Conservation (phyloP, 2,113 vertebrate genomes). For the Crotalus tigris region DNA sequence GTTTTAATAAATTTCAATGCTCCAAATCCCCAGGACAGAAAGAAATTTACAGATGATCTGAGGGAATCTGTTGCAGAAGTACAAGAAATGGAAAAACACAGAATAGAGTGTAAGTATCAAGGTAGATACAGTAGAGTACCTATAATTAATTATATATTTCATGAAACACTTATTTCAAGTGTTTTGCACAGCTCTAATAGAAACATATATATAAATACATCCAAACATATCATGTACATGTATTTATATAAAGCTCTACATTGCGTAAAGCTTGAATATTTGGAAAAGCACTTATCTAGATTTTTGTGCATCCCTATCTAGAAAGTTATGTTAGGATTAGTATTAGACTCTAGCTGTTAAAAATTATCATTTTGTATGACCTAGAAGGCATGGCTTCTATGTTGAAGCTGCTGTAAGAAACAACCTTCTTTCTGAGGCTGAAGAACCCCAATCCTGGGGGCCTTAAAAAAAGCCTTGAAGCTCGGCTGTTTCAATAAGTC, state of each 20-base stretch:
- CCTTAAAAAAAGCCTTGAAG: not conserved
- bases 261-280: not conserved
- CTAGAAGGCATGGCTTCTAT: not conserved
- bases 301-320: not conserved
- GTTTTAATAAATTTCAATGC: constrained; percentile 98
- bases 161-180: not conserved
- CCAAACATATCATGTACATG: not conserved
- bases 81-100: constrained; percentile 99
- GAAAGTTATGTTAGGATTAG: not conserved
- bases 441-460: not conserved
- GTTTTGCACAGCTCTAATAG: not conserved
- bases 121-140: constrained; percentile 37
- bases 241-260: not conserved
- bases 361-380: not conserved
- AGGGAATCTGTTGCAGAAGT: constrained; percentile 94
- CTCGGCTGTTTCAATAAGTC: not conserved
- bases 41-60: constrained; percentile 95
- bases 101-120: constrained; percentile 90
- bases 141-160: constrained; percentile 2
- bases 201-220: not conserved
- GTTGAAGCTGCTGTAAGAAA: not conserved
- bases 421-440: not conserved
- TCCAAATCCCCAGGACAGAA: constrained; percentile 97
- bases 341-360: not conserved
- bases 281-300: not conserved